A percentile compares a stretch with the other conserved stretches of the same genome.
phyloP scores from a whole-genome alignment of 2,113 vertebrate species.

The Sphaerodactylus townsendi region DNA sequence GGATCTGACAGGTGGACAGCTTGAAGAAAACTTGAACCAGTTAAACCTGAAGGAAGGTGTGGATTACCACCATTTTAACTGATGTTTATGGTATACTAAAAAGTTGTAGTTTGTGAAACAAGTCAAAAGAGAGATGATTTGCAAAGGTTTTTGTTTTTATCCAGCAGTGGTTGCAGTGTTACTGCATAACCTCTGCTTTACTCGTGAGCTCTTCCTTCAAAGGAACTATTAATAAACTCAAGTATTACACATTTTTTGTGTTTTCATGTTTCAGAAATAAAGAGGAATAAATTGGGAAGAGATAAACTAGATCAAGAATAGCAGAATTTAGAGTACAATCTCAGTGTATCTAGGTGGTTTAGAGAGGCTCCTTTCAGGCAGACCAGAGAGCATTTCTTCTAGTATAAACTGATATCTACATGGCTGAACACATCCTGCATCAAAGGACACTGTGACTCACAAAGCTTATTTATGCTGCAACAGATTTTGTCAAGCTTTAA shows the following conservation, averaged over 20 bases:
- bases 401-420: too few species aligned
- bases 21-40: slow-evolving; percentile 86
- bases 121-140: not conserved
- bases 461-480: too few species aligned
- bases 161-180: not conserved
- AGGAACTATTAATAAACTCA: not conserved
- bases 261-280: not conserved
- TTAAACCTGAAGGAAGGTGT: slow-evolving; percentile 81
- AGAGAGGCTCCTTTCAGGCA: not conserved
- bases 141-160: not conserved
- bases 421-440: too few species aligned
- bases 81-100: slow-evolving; percentile 13
- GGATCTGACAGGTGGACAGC: slow-evolving; percentile 90
- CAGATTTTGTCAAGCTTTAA: too few species aligned
- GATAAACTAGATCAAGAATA: not conserved
- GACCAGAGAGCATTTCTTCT: not conserved
- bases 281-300: not conserved
- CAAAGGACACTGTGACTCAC: too few species aligned
- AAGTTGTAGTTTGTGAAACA: not conserved
- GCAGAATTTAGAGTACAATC: not conserved
- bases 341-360: too few species aligned
- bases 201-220: not conserved
- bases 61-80: slow-evolving; percentile 83
- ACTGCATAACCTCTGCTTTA: not conserved
- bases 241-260: rapidly evolving